These are phyloP conservation scores for Uria lomvia DNA, from an alignment of 2,113 vertebrate genomes.

Conservation along the genomic window DNA sequence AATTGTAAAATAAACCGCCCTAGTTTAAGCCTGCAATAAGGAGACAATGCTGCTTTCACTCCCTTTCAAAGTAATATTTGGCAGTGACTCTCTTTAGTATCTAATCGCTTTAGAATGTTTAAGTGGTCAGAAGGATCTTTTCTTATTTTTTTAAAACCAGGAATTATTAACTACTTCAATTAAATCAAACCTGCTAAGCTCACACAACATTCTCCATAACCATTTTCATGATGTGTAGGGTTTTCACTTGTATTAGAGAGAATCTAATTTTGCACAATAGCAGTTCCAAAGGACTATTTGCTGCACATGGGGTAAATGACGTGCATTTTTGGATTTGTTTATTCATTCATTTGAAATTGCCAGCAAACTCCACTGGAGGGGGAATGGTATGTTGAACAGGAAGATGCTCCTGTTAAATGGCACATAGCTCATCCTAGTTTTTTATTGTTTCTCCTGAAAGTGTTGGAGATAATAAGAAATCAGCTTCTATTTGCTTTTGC, in stretches of 20 bases:
- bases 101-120: background rate
- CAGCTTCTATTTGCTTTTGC: slow-evolving; percentile 40
- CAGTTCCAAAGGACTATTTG: slow-evolving; percentile 19
- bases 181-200: slow-evolving; percentile 24
- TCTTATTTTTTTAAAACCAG: background rate
- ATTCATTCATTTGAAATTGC: slow-evolving; percentile 42
- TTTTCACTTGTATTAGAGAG: slow-evolving; percentile 10
- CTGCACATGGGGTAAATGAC: slow-evolving; percentile 16
- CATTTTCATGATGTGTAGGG: background rate
- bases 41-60: background rate
- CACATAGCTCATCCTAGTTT: slow-evolving; percentile 36
- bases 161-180: background rate
- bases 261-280: slow-evolving; percentile 50
- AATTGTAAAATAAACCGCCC: background rate
- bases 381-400: background rate
- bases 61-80: background rate
- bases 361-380: background rate
- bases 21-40: background rate
- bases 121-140: background rate
- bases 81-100: background rate
- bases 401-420: background rate
- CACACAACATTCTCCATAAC: background rate
- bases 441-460: slow-evolving; percentile 11
- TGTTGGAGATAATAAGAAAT: slow-evolving; percentile 53
- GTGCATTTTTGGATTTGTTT: slow-evolving; percentile 32